phyloP scores from a whole-genome alignment of 2,113 vertebrate genomes.

The Cryptoleucopteryx plumbea region DNA sequence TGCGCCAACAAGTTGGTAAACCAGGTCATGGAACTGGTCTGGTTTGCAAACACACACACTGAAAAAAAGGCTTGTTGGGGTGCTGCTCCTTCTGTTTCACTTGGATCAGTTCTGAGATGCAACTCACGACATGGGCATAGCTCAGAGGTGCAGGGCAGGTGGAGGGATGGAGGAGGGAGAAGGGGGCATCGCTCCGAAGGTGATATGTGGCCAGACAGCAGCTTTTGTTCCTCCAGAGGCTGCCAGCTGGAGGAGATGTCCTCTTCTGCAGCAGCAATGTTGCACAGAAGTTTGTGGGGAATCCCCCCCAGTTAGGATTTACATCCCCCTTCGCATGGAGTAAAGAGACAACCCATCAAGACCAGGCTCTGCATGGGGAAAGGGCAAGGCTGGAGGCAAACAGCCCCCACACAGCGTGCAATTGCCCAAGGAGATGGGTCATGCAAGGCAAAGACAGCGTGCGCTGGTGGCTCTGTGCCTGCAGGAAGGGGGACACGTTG shows the following conservation, averaged over 20 bases:
- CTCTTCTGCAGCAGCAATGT: background rate
- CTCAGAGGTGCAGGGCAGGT: background rate
- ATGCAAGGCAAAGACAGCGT: background rate
- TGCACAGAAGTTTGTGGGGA: background rate
- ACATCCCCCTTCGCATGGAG: background rate
- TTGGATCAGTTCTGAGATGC: background rate
- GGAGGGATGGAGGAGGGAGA: background rate
- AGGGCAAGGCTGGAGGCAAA: background rate
- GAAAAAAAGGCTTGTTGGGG: background rate
- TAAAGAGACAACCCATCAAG: background rate
- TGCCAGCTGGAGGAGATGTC: background rate
- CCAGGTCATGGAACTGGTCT: background rate
- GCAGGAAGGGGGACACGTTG: rapidly evolving
- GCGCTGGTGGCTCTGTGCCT: background rate
- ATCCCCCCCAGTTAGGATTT: background rate
- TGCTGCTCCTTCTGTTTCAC: background rate
- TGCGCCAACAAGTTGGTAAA: background rate
- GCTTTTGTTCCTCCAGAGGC: background rate
- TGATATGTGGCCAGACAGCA: background rate
- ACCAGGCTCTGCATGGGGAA: background rate
- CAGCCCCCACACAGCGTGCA: background rate
- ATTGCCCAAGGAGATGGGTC: background rate
- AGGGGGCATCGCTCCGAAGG: background rate
- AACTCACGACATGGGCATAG: rapidly evolving
- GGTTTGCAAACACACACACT: background rate